A percentile compares a stretch with the other conserved stretches of the same genome.
Conservation (phyloP, 2,113 vertebrate genomes). For the Gobius niger region DNA sequence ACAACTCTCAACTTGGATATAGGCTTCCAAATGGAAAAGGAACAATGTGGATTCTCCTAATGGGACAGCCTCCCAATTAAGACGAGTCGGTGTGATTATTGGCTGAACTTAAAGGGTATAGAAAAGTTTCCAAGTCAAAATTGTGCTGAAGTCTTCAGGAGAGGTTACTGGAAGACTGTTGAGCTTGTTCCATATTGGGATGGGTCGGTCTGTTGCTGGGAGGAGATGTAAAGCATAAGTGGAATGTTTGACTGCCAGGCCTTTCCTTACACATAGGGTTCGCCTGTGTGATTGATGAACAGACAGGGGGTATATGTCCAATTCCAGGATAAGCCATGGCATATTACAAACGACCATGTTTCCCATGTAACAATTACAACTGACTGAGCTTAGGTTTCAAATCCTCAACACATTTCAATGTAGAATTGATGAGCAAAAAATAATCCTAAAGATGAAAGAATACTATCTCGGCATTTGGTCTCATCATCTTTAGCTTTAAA, state of each 20-base stretch:
- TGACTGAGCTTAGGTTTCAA: neutral
- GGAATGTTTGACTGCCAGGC: constrained; percentile 49
- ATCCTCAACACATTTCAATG: neutral
- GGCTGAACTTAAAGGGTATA: constrained; percentile 20
- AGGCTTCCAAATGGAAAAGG: constrained; percentile 22
- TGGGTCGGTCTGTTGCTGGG: constrained; percentile 29
- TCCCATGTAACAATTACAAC: neutral
- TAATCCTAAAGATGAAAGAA: no score
- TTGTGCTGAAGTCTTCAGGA: constrained; percentile 1
- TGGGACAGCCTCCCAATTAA: constrained; percentile 13
- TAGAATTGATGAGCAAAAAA: no score
- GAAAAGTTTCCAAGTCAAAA: constrained; percentile 16
- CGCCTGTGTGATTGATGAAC: constrained; percentile 47
- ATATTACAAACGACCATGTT: constrained; percentile 30
- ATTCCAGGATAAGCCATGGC: constrained; percentile 39
- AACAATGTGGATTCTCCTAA: constrained; percentile 4
- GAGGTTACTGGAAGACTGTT: constrained; percentile 10
- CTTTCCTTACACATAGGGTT: constrained; percentile 17
- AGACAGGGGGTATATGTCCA: constrained; percentile 23
- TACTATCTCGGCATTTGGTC: no score
- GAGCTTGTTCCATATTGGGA: constrained; percentile 17
- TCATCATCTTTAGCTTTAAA: no score
- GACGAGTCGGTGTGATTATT: constrained; percentile 27
- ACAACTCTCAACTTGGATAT: constrained; percentile 27
- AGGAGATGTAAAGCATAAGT: constrained; percentile 41